Conservation (phyloP, 2,797 vertebrate species). For the Ceryle rudis region DNA sequence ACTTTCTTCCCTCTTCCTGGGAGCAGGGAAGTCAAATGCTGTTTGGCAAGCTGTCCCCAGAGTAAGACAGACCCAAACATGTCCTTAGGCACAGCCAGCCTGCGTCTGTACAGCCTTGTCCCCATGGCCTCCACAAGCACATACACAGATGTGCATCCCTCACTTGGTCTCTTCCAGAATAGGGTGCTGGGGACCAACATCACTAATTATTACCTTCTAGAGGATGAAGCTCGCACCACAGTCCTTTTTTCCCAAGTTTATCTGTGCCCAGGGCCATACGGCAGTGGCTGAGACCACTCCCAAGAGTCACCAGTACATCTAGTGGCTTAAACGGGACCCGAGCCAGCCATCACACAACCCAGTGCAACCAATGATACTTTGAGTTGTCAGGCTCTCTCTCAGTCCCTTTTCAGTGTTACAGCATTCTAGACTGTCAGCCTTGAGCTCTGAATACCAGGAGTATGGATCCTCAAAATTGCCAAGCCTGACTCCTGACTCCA, state of each 20-base stretch:
- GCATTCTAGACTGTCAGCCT: not conserved
- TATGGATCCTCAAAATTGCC: not conserved
- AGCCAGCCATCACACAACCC: not conserved
- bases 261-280: not conserved
- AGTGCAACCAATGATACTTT: not conserved
- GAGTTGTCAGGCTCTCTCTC: not conserved
- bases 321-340: not conserved
- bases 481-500: not conserved
- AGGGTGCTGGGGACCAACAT: not conserved
- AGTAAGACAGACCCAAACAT: not conserved
- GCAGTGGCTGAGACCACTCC: not conserved
- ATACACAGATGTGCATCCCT: not conserved
- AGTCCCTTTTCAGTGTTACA: not conserved
- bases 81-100: not conserved
- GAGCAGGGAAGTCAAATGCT: not conserved
- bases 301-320: not conserved
- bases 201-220: not conserved
- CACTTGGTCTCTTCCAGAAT: not conserved
- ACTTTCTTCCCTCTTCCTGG: not conserved
- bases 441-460: not conserved
- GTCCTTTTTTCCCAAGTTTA: not conserved
- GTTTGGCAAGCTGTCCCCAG: not conserved
- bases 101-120: not conserved
- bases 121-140: not conserved
- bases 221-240: not conserved